Percentiles rank a stretch among this genome's conserved stretches.
Evolutionary conservation across 2,888 invertebrate genomes (phyloP).

Genomic region (Perizoma affinitatum): DNA sequence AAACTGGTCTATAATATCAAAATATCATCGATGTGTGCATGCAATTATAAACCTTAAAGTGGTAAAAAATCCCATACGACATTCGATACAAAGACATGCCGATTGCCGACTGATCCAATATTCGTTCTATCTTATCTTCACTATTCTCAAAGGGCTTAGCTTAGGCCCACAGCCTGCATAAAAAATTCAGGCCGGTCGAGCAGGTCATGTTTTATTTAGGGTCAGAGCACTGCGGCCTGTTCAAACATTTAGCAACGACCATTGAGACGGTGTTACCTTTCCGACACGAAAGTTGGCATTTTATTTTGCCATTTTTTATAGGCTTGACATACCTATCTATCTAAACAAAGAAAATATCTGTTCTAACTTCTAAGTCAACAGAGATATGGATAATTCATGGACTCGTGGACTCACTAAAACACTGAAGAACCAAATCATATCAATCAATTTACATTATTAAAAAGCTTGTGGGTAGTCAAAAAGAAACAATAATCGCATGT

Average conservation of each 20-base stretch:
- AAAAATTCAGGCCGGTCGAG: conserved; percentile 70
- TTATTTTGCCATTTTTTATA: conserved; percentile 42
- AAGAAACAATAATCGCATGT: too few species aligned
- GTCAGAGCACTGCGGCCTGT: conserved; percentile 69
- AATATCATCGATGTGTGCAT: too few species aligned
- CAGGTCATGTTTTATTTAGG: conserved; percentile 73
- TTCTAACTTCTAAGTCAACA: too few species aligned
- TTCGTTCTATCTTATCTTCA: conserved; percentile 27
- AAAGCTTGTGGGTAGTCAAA: too few species aligned
- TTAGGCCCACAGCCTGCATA: conserved; percentile 53
- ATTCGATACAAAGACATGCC: conserved; percentile 10
- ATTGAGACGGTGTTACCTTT: conserved; percentile 63
- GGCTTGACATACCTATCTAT: conserved; percentile 28
- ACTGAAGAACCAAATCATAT: too few species aligned
- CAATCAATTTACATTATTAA: too few species aligned
- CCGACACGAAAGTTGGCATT: conserved; percentile 40
- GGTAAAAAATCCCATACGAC: conserved; percentile 20
- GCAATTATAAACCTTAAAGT: too few species aligned
- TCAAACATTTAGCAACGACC: conserved; percentile 74
- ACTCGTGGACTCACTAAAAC: too few species aligned
- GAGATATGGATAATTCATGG: too few species aligned
- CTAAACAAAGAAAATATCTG: too few species aligned
- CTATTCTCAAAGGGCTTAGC: conserved; percentile 50
- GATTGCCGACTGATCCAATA: conserved; percentile 20
- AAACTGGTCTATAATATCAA: too few species aligned